These are phyloP conservation scores for Pomatostomus ruficeps DNA, from an alignment of 2,113 vertebrate species.

Conservation along the genomic window DNA sequence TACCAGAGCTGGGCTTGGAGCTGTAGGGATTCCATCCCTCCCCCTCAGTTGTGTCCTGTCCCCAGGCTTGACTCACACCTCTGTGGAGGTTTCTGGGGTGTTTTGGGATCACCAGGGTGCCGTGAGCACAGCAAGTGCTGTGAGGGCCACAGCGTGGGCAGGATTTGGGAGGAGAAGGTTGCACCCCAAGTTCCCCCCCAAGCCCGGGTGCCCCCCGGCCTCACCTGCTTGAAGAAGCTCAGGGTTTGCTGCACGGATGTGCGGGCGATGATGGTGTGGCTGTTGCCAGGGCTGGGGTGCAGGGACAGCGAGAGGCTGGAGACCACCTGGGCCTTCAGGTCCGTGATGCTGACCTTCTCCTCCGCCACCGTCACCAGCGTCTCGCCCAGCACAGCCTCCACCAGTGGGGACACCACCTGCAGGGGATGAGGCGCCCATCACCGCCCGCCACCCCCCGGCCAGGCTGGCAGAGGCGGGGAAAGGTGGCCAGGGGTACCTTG, in stretches of 20 bases:
- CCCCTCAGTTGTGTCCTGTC: neutral
- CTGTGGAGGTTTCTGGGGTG: neutral
- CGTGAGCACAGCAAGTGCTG: neutral
- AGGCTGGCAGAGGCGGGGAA: accelerated
- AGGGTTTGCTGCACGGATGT: slow-evolving; percentile 86
- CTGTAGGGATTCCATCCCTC: neutral
- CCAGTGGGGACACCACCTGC: slow-evolving; percentile 93
- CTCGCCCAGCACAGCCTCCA: slow-evolving; percentile 88
- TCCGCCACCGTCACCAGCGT: slow-evolving; percentile 84
- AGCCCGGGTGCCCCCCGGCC: neutral
- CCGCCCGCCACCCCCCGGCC: neutral
- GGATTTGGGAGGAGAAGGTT: neutral
- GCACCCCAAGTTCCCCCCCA: neutral
- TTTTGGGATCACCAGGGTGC: neutral
- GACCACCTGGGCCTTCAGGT: slow-evolving; percentile 87
- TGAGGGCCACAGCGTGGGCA: neutral
- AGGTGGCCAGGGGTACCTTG: slow-evolving; percentile 74
- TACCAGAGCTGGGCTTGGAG: neutral
- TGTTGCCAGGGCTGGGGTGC: slow-evolving; percentile 91
- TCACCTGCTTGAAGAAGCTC: slow-evolving; percentile 83
- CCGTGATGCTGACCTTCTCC: slow-evolving; percentile 94
- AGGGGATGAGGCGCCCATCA: neutral
- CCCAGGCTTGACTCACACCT: neutral
- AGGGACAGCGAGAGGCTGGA: slow-evolving; percentile 87
- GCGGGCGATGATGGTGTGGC: slow-evolving; percentile 95